These are phyloP conservation scores for Pterophyllum scalare DNA, from an alignment of 2,113 vertebrate species.

Conservation along the genomic window DNA sequence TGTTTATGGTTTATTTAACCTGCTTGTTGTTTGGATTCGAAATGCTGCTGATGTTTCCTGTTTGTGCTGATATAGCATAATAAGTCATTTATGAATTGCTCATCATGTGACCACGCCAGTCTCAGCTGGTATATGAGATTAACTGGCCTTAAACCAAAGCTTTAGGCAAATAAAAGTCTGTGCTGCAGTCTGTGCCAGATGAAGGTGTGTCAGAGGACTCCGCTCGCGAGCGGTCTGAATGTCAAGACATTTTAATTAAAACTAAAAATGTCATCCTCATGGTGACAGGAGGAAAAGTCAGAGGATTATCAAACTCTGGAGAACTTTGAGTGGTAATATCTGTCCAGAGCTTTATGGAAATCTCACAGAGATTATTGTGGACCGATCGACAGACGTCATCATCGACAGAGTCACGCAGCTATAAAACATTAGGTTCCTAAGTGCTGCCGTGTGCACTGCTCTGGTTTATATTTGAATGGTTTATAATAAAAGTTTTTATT, in stretches of 20 bases:
- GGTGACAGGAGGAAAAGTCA: background rate
- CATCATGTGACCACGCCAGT: background rate
- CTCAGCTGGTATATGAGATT: background rate
- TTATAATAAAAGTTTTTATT: background rate
- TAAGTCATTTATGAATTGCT: background rate
- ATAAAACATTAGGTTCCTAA: background rate
- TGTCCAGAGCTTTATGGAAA: too few relatives aligned
- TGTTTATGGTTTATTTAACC: background rate
- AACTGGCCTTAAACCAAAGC: background rate
- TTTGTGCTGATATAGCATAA: background rate
- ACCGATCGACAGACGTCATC: accelerated
- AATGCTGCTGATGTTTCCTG: background rate
- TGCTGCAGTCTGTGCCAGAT: background rate
- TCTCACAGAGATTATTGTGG: background rate
- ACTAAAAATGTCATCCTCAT: background rate
- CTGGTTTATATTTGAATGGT: background rate
- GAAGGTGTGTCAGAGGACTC: slow-evolving; percentile 1
- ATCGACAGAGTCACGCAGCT: background rate
- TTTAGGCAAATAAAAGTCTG: background rate
- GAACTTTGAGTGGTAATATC: background rate
- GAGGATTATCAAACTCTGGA: background rate
- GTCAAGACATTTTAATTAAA: background rate
- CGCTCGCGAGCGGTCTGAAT: background rate
- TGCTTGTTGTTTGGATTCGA: background rate
- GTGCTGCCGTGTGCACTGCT: background rate